Evolutionary conservation across 2,113 vertebrate species (phyloP).

Genomic region (Thomomys bottae): DNA sequence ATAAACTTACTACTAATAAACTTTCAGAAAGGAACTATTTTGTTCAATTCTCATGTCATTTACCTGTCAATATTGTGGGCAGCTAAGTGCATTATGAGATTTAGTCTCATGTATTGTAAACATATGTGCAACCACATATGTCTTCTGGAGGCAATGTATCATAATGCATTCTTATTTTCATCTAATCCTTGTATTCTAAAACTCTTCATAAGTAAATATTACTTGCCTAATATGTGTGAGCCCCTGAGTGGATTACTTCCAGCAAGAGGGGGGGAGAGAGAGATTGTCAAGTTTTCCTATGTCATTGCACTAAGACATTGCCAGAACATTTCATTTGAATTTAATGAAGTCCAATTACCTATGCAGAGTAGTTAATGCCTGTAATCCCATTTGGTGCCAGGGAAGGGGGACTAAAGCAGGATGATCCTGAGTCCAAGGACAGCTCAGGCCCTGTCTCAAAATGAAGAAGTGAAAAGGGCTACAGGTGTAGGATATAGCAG

Average conservation of each 20-base stretch:
- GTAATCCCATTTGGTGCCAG: background rate
- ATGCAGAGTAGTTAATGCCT: background rate
- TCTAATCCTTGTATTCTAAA: conserved; percentile 34
- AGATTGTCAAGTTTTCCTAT: background rate
- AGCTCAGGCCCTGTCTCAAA: background rate
- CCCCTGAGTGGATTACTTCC: background rate
- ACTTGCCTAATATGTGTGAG: background rate
- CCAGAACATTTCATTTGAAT: conserved; percentile 19
- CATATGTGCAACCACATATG: background rate
- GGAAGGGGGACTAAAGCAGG: background rate
- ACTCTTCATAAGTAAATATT: background rate
- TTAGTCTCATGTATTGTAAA: background rate
- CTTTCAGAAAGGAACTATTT: background rate
- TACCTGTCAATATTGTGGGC: background rate
- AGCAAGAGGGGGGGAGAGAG: too few species aligned
- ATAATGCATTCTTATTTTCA: background rate
- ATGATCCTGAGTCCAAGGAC: too few species aligned
- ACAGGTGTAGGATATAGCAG: background rate
- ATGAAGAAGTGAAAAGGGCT: background rate
- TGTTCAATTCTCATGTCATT: background rate
- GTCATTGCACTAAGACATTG: background rate
- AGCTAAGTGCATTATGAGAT: background rate
- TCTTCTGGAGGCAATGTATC: background rate
- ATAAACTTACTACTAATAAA: background rate
- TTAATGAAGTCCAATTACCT: background rate